Percentiles rank a stretch among this genome's conserved stretches.
phyloP scores from a whole-genome alignment of 2,888 invertebrate species.

The Flexamia atlantica region DNA sequence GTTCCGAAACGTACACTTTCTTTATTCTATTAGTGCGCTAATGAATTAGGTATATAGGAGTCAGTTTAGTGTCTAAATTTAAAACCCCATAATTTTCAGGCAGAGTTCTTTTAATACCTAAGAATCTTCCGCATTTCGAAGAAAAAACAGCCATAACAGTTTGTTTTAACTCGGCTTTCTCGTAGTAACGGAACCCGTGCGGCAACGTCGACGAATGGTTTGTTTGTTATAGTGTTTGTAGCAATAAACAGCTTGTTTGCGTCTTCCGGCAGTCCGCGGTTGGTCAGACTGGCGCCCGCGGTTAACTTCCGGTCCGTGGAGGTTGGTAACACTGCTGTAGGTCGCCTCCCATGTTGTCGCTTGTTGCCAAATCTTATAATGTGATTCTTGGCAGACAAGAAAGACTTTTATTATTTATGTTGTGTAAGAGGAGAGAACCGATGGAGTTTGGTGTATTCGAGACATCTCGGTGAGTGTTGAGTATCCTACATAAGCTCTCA shows the following conservation, averaged over 20 bases:
- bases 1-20: too few relatives aligned
- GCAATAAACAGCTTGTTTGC: conserved; percentile 45
- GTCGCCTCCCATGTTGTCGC: conserved; percentile 25
- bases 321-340: conserved; percentile 34
- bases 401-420: conserved; percentile 50
- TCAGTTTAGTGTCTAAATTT: too few relatives aligned
- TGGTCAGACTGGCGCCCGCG: conserved; percentile 40
- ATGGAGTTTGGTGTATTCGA: conserved; percentile 34
- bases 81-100: too few relatives aligned
- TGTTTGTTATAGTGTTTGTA: conserved; percentile 43
- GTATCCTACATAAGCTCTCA: not conserved
- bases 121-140: too few relatives aligned
- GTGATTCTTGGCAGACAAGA: conserved; percentile 46
- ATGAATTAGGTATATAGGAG: too few relatives aligned
- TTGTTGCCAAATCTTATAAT: conserved; percentile 47
- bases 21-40: too few relatives aligned
- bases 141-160: not conserved
- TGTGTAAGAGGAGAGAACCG: conserved; percentile 11
- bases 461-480: conserved; percentile 12
- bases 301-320: conserved; percentile 28
- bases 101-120: too few relatives aligned
- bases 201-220: conserved; percentile 8
- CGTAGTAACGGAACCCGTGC: not conserved
- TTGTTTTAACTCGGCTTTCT: not conserved
- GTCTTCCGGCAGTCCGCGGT: conserved; percentile 35